Percentiles rank a stretch among this genome's conserved stretches.
Evolutionary conservation across 37 sponge, comb jelly and placozoan genomes (phyloP).

Genomic region (Ianthella basta): DNA sequence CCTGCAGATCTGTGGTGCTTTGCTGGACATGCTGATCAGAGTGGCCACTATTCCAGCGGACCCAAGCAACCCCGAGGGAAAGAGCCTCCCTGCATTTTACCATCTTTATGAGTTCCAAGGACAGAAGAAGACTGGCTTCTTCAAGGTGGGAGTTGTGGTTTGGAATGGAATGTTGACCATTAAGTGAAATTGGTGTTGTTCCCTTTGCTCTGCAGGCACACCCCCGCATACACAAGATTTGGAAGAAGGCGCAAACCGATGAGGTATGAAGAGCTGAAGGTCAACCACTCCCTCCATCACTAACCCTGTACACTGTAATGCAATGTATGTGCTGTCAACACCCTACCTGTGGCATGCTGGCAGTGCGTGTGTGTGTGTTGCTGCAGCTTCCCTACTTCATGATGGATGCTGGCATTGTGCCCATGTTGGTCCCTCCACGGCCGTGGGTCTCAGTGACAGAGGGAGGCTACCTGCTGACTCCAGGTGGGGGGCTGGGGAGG

Average conservation of each 20-base stretch:
- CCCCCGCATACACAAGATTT: slow-evolving; percentile 5
- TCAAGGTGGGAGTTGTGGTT: slow-evolving; percentile 15
- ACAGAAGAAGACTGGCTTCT: slow-evolving; percentile 41
- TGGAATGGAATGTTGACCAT: neutral
- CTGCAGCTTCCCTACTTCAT: slow-evolving; percentile 24
- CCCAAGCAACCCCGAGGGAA: neutral
- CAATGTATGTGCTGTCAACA: too few species aligned
- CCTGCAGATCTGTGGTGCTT: slow-evolving; percentile 38
- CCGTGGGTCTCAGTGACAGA: slow-evolving; percentile 72
- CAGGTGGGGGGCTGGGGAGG: slow-evolving; percentile 47
- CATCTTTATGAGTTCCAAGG: slow-evolving; percentile 41
- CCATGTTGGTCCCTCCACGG: slow-evolving; percentile 85
- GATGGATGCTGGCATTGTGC: slow-evolving; percentile 47
- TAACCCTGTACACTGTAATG: neutral
- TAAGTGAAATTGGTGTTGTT: neutral
- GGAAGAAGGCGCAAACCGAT: neutral
- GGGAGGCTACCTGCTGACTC: slow-evolving; percentile 78
- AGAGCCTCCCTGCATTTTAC: slow-evolving; percentile 41
- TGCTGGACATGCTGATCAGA: slow-evolving; percentile 46
- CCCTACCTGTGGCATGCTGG: too few species aligned
- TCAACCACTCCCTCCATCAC: neutral
- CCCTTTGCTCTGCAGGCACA: neutral
- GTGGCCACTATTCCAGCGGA: slow-evolving; percentile 38
- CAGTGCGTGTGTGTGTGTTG: neutral
- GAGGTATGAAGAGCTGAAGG: too few species aligned